Percentiles rank a stretch among this genome's conserved stretches.
phyloP scores from a whole-genome alignment of 2,797 vertebrate species.

The Parauchenoglanis punctatus region DNA sequence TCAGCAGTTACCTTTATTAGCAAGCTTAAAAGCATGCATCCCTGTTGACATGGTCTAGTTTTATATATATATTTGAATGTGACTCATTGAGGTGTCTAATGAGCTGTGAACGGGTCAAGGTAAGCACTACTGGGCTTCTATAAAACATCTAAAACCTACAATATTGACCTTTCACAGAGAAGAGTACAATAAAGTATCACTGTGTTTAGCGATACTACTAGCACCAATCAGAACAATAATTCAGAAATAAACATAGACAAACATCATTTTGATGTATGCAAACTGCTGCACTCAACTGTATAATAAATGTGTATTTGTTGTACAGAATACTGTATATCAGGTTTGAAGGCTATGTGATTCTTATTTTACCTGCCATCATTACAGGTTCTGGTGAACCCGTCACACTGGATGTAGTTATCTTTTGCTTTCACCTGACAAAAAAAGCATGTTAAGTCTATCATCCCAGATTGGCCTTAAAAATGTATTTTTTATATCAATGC shows the following conservation, averaged over 20 bases:
- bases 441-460: not conserved
- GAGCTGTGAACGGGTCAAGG: not conserved
- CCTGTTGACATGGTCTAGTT: constrained; percentile 15
- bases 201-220: not conserved
- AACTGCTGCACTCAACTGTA: not conserved
- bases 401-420: not conserved
- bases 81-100: constrained; percentile 8
- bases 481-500: not conserved
- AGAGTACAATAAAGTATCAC: not conserved
- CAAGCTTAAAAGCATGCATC: not conserved
- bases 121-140: not conserved
- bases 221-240: not conserved
- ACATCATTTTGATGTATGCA: not conserved
- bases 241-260: not conserved
- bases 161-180: not conserved
- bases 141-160: not conserved
- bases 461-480: not conserved
- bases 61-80: not conserved
- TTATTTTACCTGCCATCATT: constrained; percentile 76
- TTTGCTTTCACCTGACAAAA: constrained; percentile 10
- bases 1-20: constrained; percentile 6
- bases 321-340: not conserved
- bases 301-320: not conserved
- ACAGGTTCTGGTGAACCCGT: not conserved
- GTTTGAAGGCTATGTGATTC: not conserved